Conservation (phyloP, 2,888 invertebrate species). For the Vandiemenella viatica region DNA sequence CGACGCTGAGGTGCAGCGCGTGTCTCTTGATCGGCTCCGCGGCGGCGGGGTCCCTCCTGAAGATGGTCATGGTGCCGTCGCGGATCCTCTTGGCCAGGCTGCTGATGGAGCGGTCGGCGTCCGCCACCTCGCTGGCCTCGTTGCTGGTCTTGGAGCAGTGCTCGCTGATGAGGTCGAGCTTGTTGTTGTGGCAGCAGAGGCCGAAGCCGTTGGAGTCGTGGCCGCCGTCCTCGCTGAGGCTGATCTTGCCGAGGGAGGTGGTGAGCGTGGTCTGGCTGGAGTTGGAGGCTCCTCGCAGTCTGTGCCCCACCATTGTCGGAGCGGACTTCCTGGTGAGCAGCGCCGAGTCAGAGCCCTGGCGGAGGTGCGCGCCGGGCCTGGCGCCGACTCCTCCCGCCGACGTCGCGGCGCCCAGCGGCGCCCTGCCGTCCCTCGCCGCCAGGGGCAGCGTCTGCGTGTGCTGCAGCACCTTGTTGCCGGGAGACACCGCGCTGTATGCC, state of each 20-base stretch:
- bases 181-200: neutral
- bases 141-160: neutral
- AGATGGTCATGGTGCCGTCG: slow-evolving; percentile 21
- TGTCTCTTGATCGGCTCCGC: slow-evolving; percentile 22
- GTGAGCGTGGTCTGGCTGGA: slow-evolving; percentile 25
- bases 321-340: neutral
- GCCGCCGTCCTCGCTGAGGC: slow-evolving; percentile 9
- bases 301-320: neutral
- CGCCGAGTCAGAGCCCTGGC: no score
- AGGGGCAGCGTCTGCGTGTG: slow-evolving; percentile 16
- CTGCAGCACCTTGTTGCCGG: no score
- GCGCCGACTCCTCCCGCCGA: neutral
- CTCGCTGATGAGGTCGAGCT: neutral
- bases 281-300: slow-evolving; percentile 22
- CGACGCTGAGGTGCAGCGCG: slow-evolving; percentile 34
- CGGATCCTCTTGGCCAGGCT: slow-evolving; percentile 21
- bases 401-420: neutral
- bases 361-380: neutral
- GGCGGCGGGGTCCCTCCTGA: slow-evolving; percentile 14
- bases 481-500: slow-evolving; percentile 27
- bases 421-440: neutral
- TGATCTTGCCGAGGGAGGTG: slow-evolving; percentile 23
- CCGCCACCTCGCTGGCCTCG: neutral
- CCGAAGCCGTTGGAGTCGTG: neutral
- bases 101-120: neutral